Base-by-base conservation (phyloP, 1,140 invertebrate species). In the Hirudo medicinalis region DNA sequence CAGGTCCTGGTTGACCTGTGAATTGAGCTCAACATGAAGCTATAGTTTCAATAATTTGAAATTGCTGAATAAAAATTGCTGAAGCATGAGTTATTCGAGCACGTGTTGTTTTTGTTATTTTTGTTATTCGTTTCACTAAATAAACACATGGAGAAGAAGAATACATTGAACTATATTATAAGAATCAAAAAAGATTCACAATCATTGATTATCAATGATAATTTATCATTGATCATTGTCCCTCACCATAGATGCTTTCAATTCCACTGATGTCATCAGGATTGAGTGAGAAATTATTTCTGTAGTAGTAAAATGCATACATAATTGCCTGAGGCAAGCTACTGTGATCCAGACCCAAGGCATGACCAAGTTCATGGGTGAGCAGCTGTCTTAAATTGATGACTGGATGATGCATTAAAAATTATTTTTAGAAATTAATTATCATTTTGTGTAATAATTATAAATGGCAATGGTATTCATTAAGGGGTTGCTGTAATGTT, bases 221-320 rank as follows among this genome's bases (percentile, higher is more conserved):
- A n/a, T n/a, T n/a, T n/a, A n/a, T n/a, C n/a, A n/a, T n/a, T n/a
- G n/a, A n/a, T n/a, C n/a, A n/a, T n/a, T n/a, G n/a, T n/a, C n/a
- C n/a, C 70, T 25, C 25, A 83, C 85, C 85, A 75, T 86, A 86
- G 1, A 85, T 76, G 57, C 77, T 76, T 75, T 83, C 83, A 11
- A 96, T 95, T 25, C 89, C 94, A 73, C 86, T 84, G 60, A 88
- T 87, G 81, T 97, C 94, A 81, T 97, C 94, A 72, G 90, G 86
- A 20, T 91, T 90, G 43, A 97, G 83, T 75, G 87, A 85, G 79
- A 95, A 93, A 63, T 85, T 82, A 29, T 89, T 87, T 29, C 74
- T 87, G 78, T 91, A 94, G 57, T 89, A 90, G 80, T 96, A 96
- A 89, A 91, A 96, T 0, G 93, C 92, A 80, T 88, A 93, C 94